Evolutionary conservation across 2,113 vertebrate species (phyloP).

Genomic region (Emberiza fucata): DNA sequence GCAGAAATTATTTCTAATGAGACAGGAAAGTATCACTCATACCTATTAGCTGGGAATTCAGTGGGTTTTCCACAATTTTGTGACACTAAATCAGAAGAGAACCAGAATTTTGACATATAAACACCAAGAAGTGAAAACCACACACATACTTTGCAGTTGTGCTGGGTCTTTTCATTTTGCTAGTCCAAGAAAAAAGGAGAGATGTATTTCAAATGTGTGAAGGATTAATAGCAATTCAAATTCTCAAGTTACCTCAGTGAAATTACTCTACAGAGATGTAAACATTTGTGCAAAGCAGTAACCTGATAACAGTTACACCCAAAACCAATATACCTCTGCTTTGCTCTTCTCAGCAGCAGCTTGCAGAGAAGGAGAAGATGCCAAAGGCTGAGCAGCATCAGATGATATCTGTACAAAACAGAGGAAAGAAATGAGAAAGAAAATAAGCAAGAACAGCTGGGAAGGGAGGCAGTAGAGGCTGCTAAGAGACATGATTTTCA

Average conservation of each 20-base stretch:
- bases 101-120: background rate
- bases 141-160: rapidly evolving
- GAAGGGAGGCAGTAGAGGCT: background rate
- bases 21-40: background rate
- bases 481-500: background rate
- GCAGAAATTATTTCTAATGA: background rate
- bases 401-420: constrained; percentile 80
- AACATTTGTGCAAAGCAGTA: background rate
- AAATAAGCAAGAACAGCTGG: constrained; percentile 54
- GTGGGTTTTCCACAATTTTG: background rate
- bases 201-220: background rate
- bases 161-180: background rate
- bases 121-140: background rate
- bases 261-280: background rate
- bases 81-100: background rate
- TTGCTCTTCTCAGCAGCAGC: constrained; percentile 86
- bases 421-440: constrained; percentile 58
- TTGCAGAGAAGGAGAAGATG: constrained; percentile 86
- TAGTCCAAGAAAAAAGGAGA: background rate
- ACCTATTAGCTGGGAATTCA: background rate
- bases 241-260: background rate
- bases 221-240: background rate
- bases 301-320: constrained; percentile 1
- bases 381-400: constrained; percentile 84
- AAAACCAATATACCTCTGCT: constrained; percentile 81